Evolutionary conservation across 2,888 invertebrate species (phyloP), one percentile per base, ranked within the genome.

Genomic region (Listrodromus nycthemerus): DNA sequence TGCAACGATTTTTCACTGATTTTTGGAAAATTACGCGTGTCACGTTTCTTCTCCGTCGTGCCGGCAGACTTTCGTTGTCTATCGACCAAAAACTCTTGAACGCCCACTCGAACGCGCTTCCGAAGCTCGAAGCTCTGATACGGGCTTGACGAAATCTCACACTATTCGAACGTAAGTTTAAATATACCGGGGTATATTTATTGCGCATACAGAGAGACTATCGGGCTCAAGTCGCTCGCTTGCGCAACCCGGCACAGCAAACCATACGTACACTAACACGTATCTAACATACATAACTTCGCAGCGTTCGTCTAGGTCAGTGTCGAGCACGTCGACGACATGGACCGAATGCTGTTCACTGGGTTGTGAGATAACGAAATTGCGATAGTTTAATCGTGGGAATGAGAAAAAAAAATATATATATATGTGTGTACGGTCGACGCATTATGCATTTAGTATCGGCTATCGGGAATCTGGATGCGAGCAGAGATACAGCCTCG

Each of bases 251-350:
- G 16, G 1, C 75, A 58, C 27, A n/a, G 45, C 24, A 45, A 45
- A 71, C 66, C n/a, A n/a, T 75, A 71, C 70, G 66, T 19, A 48
- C 8, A 63, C 45, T 45, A 48, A 52, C 52, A 37, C 65, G 52
- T 63, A 67, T 58, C 67, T 24, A 61, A 33, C 33, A 48, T 67
- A 70, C 41, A 16, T 45, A 77, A 67, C 71, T 50, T 45, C 55
- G 76, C 21, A 45, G 65, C 48, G 76, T 83, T 83, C 83, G 83
- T 77, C 80, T 83, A 83, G 83, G 83, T 83, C 83, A 83, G 83
- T 83, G 80, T 83, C 83, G 75, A 83, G 37, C 70, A 67, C 45
- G 77, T 63, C 83, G 75, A 83, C 65, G 79, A 69, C 58, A 77
- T 55, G 24, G 75, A 69, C 67, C 70, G 61, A 61, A 65, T 50